phyloP scores from a whole-genome alignment of 2,797 vertebrate genomes.

The Pelochelys cantorii region DNA sequence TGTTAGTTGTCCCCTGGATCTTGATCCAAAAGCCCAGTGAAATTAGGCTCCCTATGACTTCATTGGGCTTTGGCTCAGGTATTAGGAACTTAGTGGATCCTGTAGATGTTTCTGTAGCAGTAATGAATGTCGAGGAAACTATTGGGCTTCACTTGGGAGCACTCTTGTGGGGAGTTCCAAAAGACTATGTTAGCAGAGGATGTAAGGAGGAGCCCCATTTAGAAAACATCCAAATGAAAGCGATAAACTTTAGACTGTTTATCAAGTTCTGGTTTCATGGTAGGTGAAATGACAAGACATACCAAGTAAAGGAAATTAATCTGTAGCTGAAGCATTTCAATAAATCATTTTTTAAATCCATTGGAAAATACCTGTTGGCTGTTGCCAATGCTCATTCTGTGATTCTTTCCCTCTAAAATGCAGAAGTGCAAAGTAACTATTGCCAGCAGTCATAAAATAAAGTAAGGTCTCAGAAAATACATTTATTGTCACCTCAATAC shows the following conservation, averaged over 20 bases:
- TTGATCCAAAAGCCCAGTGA: not conserved
- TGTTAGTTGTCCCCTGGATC: not conserved
- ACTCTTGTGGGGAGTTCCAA: not conserved
- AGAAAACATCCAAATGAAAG: not conserved
- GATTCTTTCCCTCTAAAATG: slow-evolving; percentile 49
- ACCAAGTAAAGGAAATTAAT: slow-evolving; percentile 27
- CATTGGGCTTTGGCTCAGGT: not conserved
- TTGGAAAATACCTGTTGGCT: slow-evolving; percentile 20
- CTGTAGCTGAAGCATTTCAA: slow-evolving; percentile 23
- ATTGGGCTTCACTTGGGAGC: not conserved
- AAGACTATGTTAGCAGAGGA: not conserved
- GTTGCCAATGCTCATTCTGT: slow-evolving; percentile 48
- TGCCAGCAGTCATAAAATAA: slow-evolving; percentile 63
- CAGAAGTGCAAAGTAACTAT: slow-evolving; percentile 48
- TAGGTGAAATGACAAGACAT: slow-evolving; percentile 33
- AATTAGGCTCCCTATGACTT: not conserved
- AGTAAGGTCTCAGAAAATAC: slow-evolving; percentile 38
- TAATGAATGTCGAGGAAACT: not conserved
- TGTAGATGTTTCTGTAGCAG: not conserved
- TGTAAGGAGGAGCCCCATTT: not conserved
- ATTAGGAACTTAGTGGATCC: not conserved
- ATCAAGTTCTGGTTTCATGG: not conserved
- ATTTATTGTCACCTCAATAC: slow-evolving; percentile 53
- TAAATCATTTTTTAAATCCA: slow-evolving; percentile 50
- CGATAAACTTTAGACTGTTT: not conserved